These are phyloP conservation scores for Cheilosia variabilis DNA, from an alignment of 2,888 invertebrate genomes.

Conservation along the genomic window DNA sequence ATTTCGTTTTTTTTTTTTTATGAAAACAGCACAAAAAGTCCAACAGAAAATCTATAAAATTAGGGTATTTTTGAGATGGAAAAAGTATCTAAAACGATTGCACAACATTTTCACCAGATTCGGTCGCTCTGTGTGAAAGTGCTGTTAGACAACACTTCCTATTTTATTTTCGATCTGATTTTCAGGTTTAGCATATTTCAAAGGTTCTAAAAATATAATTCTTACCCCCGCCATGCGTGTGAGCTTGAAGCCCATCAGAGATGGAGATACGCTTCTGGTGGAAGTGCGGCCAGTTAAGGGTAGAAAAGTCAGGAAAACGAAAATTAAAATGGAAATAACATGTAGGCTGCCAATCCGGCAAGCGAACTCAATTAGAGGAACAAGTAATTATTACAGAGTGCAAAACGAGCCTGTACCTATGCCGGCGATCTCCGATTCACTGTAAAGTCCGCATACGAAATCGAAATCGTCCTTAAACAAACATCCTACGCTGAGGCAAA, in stretches of 20 bases:
- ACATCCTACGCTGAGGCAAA: constrained; percentile 36
- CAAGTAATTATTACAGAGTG: constrained; percentile 57
- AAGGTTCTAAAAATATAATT: constrained; percentile 43
- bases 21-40: constrained; percentile 63
- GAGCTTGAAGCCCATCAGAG: background rate
- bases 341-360: constrained; percentile 68
- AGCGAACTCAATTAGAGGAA: constrained; percentile 60
- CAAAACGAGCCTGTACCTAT: background rate
- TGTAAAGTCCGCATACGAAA: constrained; percentile 23
- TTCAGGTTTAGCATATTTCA: constrained; percentile 49
- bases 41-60: constrained; percentile 71
- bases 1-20: constrained; percentile 46
- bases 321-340: constrained; percentile 73
- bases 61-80: constrained; percentile 65
- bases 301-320: constrained; percentile 10
- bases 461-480: constrained; percentile 9
- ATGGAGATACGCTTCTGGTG: background rate
- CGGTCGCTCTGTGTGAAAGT: constrained; percentile 9
- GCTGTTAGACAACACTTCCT: constrained; percentile 52
- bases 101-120: constrained; percentile 60
- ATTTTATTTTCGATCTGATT: constrained; percentile 48
- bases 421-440: background rate
- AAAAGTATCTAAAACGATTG: constrained; percentile 67
- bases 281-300: constrained; percentile 5
- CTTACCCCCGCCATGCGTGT: constrained; percentile 12